Evolutionary conservation across 1,140 invertebrate species (phyloP).

Genomic region (Gryllus bimaculatus): DNA sequence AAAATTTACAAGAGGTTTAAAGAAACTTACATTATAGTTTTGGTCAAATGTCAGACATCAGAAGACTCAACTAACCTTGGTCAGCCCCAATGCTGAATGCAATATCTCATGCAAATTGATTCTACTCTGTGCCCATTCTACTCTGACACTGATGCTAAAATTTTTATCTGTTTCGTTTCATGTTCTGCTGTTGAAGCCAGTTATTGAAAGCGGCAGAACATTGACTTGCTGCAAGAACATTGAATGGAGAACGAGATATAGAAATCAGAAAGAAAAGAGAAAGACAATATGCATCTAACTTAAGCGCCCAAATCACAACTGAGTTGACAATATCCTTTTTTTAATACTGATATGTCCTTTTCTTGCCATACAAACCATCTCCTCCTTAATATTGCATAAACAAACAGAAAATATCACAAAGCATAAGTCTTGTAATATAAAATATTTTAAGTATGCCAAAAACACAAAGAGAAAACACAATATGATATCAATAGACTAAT

Average conservation of each 20-base stretch:
- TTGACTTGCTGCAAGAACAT: slow-evolving; percentile 15
- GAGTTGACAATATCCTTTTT: neutral
- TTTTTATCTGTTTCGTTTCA: slow-evolving; percentile 7
- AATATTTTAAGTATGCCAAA: neutral
- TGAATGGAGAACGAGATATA: slow-evolving; percentile 9
- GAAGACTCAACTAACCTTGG: neutral
- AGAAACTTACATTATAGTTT: no score
- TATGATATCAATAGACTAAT: neutral
- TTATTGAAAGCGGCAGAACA: slow-evolving; percentile 15
- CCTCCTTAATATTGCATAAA: slow-evolving; percentile 16
- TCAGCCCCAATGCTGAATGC: neutral
- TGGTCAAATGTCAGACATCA: no score
- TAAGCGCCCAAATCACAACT: neutral
- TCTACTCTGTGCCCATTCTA: neutral
- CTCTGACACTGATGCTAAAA: neutral
- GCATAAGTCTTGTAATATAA: neutral
- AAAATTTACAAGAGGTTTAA: no score
- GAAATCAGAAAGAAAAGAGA: slow-evolving; percentile 9
- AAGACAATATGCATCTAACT: slow-evolving; percentile 1
- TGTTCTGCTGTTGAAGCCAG: slow-evolving; percentile 17
- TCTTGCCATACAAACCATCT: slow-evolving; percentile 19
- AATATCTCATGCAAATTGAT: neutral
- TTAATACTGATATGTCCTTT: slow-evolving; percentile 20
- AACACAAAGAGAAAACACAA: neutral
- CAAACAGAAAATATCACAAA: slow-evolving; percentile 14